A percentile compares a stretch with the other conserved stretches of the same genome.
phyloP scores from a whole-genome alignment of 2,113 vertebrate genomes.

The Callocephalon fimbriatum region DNA sequence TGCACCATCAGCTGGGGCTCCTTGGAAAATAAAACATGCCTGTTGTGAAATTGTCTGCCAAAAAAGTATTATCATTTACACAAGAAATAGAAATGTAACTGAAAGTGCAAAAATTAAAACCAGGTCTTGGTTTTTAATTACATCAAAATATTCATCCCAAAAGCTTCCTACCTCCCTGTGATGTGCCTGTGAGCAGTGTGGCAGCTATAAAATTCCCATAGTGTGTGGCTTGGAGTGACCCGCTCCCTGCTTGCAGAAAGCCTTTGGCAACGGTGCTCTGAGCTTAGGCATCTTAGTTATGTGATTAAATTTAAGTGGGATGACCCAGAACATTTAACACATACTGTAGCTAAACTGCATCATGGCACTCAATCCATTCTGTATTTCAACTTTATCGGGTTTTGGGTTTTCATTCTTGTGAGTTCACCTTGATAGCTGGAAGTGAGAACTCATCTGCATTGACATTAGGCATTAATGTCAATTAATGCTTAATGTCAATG shows the following conservation, averaged over 20 bases:
- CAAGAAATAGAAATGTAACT: background rate
- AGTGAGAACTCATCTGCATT: background rate
- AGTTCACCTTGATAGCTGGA: background rate
- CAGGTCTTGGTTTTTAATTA: background rate
- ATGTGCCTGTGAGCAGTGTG: rapidly evolving
- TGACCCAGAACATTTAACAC: background rate
- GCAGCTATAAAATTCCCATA: background rate
- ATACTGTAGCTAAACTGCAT: background rate
- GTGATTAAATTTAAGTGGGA: background rate
- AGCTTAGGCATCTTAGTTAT: background rate
- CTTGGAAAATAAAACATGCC: background rate
- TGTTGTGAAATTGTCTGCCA: background rate
- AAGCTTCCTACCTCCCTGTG: background rate
- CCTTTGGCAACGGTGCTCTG: background rate
- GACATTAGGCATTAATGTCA: background rate
- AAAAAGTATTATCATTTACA: background rate
- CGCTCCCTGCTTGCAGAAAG: background rate
- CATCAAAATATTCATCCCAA: background rate
- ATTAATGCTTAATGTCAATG: too few relatives aligned
- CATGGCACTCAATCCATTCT: background rate
- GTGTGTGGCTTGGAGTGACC: rapidly evolving
- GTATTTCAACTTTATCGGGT: background rate
- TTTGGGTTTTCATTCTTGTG: background rate
- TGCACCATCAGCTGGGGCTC: background rate
- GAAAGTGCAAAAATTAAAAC: background rate